Evolutionary conservation across 2,888 invertebrate species (phyloP).

Genomic region (Suillia variegata): DNA sequence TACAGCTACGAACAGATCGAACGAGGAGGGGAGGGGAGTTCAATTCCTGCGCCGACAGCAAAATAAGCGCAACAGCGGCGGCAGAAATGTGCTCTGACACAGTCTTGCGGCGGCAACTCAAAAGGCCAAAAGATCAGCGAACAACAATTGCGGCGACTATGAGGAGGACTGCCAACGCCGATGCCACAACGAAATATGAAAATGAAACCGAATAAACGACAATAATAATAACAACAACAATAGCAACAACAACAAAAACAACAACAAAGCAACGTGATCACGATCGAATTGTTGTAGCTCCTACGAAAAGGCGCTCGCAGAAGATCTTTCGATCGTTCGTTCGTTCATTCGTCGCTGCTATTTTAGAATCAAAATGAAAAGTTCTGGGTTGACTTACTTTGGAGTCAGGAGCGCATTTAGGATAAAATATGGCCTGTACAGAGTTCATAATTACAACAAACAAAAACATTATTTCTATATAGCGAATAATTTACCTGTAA

Average conservation of each 20-base stretch:
- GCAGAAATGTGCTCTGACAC: neutral
- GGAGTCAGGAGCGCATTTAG: neutral
- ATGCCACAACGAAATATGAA: neutral
- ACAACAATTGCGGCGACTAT: conserved; percentile 2
- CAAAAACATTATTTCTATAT: too few species aligned
- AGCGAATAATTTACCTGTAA: too few species aligned
- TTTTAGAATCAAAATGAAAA: neutral
- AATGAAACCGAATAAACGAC: neutral
- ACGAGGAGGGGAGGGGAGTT: too few species aligned
- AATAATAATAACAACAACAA: neutral
- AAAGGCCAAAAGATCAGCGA: conserved; percentile 13
- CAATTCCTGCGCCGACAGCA: too few species aligned
- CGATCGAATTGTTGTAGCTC: neutral
- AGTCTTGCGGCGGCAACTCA: conserved; percentile 3
- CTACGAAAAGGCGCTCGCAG: neutral
- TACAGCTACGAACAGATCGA: too few species aligned
- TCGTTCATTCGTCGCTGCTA: neutral
- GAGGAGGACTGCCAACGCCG: neutral
- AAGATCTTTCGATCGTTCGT: neutral
- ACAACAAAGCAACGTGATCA: neutral
- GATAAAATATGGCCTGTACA: too few species aligned
- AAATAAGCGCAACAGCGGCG: neutral
- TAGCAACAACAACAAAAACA: too few species aligned
- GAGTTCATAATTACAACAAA: too few species aligned
- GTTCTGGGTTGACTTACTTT: neutral